Conservation (phyloP, 2,113 vertebrate species). For the Tapirus terrestris region DNA sequence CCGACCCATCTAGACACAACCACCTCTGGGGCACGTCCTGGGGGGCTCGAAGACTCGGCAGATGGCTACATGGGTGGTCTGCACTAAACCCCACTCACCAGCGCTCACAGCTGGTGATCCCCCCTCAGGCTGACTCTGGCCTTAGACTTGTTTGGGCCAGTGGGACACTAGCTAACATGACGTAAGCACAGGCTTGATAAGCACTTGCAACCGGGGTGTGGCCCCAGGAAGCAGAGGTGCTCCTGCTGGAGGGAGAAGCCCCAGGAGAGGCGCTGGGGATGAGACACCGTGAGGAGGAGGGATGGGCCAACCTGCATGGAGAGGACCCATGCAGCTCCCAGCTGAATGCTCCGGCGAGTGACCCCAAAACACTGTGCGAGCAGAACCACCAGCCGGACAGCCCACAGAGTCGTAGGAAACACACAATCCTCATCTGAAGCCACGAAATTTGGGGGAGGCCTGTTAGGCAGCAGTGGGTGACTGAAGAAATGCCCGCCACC, state of each 20-base stretch:
- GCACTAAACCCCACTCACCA: neutral
- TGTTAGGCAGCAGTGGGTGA: neutral
- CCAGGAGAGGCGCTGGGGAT: rapidly evolving
- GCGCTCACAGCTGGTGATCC: neutral
- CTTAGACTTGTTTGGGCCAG: neutral
- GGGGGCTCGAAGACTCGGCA: neutral
- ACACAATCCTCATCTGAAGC: no score
- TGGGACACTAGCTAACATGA: neutral
- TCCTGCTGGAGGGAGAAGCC: neutral
- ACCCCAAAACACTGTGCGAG: neutral
- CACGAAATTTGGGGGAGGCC: neutral
- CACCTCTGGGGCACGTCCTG: neutral
- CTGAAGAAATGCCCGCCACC: neutral
- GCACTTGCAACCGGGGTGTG: no score
- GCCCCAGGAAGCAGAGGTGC: neutral
- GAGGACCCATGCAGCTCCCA: neutral
- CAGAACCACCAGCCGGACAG: neutral
- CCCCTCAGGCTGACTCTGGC: neutral
- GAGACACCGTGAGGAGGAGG: neutral
- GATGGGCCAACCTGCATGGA: rapidly evolving
- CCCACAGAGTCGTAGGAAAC: neutral
- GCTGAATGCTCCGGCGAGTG: neutral
- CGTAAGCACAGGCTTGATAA: no score
- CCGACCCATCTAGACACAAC: rapidly evolving
- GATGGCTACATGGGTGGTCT: neutral